phyloP scores from a whole-genome alignment of 2,113 vertebrate genomes.

The Piliocolobus tephrosceles region DNA sequence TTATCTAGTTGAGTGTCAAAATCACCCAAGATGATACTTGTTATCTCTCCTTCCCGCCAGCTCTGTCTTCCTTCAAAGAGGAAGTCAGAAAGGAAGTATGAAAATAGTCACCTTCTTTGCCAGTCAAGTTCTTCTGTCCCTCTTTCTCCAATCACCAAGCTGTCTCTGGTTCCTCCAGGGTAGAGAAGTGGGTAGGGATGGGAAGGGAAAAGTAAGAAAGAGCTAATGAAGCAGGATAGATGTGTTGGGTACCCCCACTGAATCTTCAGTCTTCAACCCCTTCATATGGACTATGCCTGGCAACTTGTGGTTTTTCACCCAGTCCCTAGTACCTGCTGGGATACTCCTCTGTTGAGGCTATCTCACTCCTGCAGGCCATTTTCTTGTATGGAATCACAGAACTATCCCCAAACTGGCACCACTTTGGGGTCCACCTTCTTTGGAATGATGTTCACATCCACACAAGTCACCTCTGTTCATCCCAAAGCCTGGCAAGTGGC shows the following conservation, averaged over 20 bases:
- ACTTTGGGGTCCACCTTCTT: neutral
- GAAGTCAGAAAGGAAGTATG: neutral
- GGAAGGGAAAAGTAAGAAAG: neutral
- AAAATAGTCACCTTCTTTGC: neutral
- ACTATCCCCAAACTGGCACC: too few species aligned
- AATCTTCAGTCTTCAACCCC: neutral
- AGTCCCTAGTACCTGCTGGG: neutral
- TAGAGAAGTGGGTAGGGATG: neutral
- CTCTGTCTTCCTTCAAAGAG: neutral
- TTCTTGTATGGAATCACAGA: neutral
- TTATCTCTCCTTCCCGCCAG: neutral
- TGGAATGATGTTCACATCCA: neutral
- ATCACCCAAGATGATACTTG: neutral
- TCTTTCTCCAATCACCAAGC: neutral
- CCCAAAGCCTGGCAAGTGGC: neutral
- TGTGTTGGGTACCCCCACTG: rapidly evolving
- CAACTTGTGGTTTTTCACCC: neutral
- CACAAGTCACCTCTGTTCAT: neutral
- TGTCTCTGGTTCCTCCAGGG: neutral
- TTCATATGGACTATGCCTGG: neutral
- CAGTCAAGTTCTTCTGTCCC: neutral
- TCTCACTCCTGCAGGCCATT: neutral
- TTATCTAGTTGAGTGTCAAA: neutral
- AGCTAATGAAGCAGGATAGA: neutral
- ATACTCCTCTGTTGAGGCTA: neutral